Conservation (phyloP, 2,888 invertebrate genomes). For the Himalopsyche japonica region DNA sequence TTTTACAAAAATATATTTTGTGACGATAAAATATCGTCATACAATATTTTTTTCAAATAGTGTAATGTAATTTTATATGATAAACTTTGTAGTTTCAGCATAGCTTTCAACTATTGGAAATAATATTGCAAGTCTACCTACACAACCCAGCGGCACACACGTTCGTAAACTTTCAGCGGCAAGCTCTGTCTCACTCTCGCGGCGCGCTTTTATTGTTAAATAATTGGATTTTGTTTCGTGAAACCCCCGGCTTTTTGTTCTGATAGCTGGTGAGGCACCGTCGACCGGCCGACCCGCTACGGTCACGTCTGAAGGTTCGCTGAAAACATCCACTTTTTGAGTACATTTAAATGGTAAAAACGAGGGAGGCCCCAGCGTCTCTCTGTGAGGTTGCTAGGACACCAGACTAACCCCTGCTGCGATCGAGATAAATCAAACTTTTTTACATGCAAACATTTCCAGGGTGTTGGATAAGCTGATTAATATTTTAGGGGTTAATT, state of each 20-base stretch:
- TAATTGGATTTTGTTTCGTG: constrained; percentile 42
- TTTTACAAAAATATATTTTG: too few relatives aligned
- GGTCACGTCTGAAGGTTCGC: constrained; percentile 23
- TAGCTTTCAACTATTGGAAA: not conserved
- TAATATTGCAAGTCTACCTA: not conserved
- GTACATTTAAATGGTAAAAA: constrained; percentile 22
- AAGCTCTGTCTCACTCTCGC: constrained; percentile 26
- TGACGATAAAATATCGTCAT: too few relatives aligned
- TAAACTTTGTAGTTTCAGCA: not conserved
- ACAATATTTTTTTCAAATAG: not conserved
- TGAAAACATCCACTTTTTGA: constrained; percentile 32
- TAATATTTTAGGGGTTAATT: not conserved
- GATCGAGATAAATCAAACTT: not conserved
- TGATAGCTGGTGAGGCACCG: not conserved
- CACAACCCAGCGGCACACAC: not conserved
- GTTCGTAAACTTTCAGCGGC: not conserved
- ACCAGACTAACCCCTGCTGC: not conserved
- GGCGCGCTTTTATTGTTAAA: constrained; percentile 42
- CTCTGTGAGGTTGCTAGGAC: not conserved
- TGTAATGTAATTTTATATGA: not conserved
- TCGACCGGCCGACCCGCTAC: constrained; percentile 19
- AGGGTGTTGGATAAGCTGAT: not conserved
- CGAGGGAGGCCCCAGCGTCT: not conserved
- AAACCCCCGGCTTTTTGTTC: constrained; percentile 27
- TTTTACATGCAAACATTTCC: not conserved